phyloP scores from a whole-genome alignment of 2,888 invertebrate species.

The Psococerastis gibbosa region DNA sequence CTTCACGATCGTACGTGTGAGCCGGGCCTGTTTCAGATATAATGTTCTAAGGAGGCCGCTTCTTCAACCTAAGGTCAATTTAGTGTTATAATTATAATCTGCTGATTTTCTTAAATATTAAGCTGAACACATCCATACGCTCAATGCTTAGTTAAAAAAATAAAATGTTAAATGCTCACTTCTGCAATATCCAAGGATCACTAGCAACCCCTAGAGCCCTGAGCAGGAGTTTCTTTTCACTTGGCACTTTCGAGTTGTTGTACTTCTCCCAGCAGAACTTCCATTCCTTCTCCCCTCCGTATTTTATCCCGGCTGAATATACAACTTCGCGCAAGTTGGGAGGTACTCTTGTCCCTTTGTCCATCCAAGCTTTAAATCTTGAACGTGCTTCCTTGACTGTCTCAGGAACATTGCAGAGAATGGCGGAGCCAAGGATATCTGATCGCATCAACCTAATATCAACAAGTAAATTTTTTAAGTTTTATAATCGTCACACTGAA shows the following conservation, averaged over 20 bases:
- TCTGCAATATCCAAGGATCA: constrained; percentile 64
- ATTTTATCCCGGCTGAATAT: constrained; percentile 44
- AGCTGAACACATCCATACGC: constrained; percentile 11
- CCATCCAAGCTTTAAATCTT: constrained; percentile 53
- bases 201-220: constrained; percentile 48
- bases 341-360: constrained; percentile 40
- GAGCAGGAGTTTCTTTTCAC: constrained; percentile 50
- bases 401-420: constrained; percentile 46
- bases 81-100: too few relatives aligned
- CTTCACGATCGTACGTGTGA: too few relatives aligned
- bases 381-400: constrained; percentile 48
- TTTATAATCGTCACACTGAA: too few relatives aligned
- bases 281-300: constrained; percentile 55
- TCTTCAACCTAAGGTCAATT: too few relatives aligned
- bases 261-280: constrained; percentile 54
- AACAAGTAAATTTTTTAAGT: too few relatives aligned
- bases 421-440: constrained; percentile 49
- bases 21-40: too few relatives aligned
- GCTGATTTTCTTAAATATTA: background rate
- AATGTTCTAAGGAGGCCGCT: too few relatives aligned
- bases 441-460: constrained; percentile 49
- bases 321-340: constrained; percentile 57
- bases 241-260: constrained; percentile 40
- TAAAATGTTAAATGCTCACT: constrained; percentile 27
- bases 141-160: constrained; percentile 1